A percentile compares a stretch with the other conserved stretches of the same genome.
Conservation (phyloP, 2,113 vertebrate species). For the Scomber colias region DNA sequence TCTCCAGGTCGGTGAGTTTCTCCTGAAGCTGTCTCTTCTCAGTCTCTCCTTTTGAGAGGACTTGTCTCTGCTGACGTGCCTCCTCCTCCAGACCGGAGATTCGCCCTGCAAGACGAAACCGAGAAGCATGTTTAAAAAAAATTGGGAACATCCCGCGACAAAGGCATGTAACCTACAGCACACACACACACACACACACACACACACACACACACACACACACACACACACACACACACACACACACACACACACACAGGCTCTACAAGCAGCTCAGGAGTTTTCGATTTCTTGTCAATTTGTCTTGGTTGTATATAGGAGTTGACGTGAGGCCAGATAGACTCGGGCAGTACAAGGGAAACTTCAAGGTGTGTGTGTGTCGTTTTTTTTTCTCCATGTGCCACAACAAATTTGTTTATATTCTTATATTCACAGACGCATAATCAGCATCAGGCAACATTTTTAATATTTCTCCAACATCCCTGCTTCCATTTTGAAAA, state of each 20-base stretch:
- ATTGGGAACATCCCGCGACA: too few relatives aligned
- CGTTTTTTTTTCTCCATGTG: too few relatives aligned
- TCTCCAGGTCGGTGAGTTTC: conserved; percentile 92
- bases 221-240: not conserved
- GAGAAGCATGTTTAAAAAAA: not conserved
- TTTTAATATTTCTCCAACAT: conserved; percentile 6
- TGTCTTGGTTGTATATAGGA: not conserved
- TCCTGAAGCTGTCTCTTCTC: conserved; percentile 97
- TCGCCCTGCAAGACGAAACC: conserved; percentile 83
- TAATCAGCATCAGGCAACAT: not conserved
- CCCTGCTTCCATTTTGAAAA: not conserved
- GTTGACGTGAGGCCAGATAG: too few relatives aligned
- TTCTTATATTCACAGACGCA: not conserved
- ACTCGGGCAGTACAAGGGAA: too few relatives aligned
- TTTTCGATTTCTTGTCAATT: not conserved
- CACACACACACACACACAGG: not conserved
- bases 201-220: not conserved
- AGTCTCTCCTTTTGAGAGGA: conserved; percentile 89
- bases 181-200: not conserved
- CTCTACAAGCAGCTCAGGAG: not conserved
- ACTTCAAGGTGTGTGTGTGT: too few relatives aligned
- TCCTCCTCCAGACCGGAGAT: conserved; percentile 93
- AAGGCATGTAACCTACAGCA: not conserved
- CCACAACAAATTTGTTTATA: not conserved
- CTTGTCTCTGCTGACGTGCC: conserved; percentile 88